Evolutionary conservation across 2,797 vertebrate species (phyloP).

Genomic region (Esox lucius): DNA sequence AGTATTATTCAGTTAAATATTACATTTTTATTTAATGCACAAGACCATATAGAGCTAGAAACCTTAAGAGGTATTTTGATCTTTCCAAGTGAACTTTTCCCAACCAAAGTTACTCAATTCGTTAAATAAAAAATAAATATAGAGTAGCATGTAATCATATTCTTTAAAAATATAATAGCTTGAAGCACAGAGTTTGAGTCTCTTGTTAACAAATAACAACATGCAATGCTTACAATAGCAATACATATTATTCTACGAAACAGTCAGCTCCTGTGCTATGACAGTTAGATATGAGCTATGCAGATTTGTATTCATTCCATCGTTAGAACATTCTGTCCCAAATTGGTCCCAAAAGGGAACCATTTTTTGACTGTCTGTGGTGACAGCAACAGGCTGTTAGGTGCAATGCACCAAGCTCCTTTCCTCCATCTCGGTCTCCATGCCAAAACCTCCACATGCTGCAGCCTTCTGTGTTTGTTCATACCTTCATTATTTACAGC

Average conservation of each 20-base stretch:
- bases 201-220: not conserved
- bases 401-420: not conserved
- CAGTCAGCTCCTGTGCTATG: not conserved
- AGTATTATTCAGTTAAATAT: not conserved
- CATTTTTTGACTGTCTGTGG: not conserved
- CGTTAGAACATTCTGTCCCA: not conserved
- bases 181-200: not conserved
- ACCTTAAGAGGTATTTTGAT: not conserved
- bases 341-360: too few species aligned
- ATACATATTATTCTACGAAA: not conserved
- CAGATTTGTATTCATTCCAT: not conserved
- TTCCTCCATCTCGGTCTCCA: not conserved
- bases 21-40: not conserved
- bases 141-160: not conserved
- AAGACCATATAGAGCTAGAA: not conserved
- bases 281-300: not conserved
- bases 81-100: not conserved
- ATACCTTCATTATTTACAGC: not conserved
- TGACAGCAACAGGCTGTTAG: not conserved
- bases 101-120: not conserved
- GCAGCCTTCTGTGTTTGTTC: slow-evolving; percentile 15
- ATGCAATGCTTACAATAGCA: not conserved
- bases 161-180: not conserved
- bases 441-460: slow-evolving; percentile 33
- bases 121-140: not conserved